Base-by-base conservation (phyloP, 2,113 vertebrate species). In the Meriones unguiculatus region DNA sequence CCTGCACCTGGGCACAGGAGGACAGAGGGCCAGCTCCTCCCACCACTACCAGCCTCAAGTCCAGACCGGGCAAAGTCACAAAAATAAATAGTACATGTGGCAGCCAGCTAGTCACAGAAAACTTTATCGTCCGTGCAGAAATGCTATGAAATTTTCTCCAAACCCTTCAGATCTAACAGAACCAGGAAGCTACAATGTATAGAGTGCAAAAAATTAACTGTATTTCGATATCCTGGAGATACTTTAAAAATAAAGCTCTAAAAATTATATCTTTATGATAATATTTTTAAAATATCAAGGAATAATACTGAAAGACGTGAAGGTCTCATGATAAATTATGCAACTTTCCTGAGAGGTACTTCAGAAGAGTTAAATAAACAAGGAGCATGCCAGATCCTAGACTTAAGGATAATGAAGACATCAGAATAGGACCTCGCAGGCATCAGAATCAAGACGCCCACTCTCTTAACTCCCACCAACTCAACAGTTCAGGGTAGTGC, bases 281-380 rank as follows among this genome's bases (percentile, higher is more conserved):
- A 32, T 54, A 76, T 81, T 35, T 22, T 35, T 88, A 96, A 94
- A 82, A 62, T n/a, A 89, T 12, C 18, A 93, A 81, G 52, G n/a
- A 91, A 90, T 84, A 95, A 94, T 73, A 92, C 57, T 8, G 5
- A 93, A 95, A 95, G 75, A 90, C 24, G 18, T 54, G n/a, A 93
- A 9, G 54, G 9, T 3, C 5, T 46, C 57, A 80, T 38, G 14
- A 64, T 57, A 85, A 88, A 72, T 32, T 72, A 93, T 28, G 50
- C 2, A 86, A 67, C n/a, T 89, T 81, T 95, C 32, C 50, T 73
- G 73, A 92, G 93, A 64, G n/a, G 24, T 6, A 80, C 10, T 54
- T 87, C 7, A 78, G 78, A 86, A 87, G 78, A 77, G 1, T 54
- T 94, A 89, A 93, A 52, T 88, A 92, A 90, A 86, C 41, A 50